phyloP scores from a whole-genome alignment of 1,140 invertebrate species.

The Carposina sasakii region DNA sequence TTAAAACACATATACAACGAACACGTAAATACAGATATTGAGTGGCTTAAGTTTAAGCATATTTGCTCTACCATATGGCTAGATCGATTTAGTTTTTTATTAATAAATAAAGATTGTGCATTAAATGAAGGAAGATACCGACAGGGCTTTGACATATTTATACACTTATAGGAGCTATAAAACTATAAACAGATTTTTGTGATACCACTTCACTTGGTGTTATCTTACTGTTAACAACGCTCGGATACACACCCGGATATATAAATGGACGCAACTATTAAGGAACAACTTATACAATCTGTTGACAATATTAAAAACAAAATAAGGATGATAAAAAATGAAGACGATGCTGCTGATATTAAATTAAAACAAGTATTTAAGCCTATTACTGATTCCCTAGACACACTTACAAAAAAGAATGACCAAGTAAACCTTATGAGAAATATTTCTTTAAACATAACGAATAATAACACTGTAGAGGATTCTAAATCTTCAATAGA shows the following conservation, averaged over 20 bases:
- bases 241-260: no score
- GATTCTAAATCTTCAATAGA: background rate
- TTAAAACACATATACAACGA: conserved; percentile 53
- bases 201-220: background rate
- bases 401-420: background rate
- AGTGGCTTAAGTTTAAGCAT: conserved; percentile 35
- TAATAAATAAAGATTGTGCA: conserved; percentile 36
- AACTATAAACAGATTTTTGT: background rate
- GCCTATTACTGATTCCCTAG: conserved; percentile 4
- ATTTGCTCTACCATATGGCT: conserved; percentile 41
- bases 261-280: background rate
- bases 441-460: background rate
- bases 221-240: background rate
- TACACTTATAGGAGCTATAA: background rate
- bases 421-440: no score
- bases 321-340: background rate
- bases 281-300: conserved; percentile 3
- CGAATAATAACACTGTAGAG: conserved; percentile 5
- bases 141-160: conserved; percentile 29
- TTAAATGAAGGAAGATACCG: conserved; percentile 33
- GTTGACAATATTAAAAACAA: conserved; percentile 6
- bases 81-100: conserved; percentile 30
- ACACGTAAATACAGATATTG: conserved; percentile 42
- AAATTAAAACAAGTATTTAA: conserved; percentile 2
- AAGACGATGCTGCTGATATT: background rate